Evolutionary conservation across 1,140 invertebrate genomes (phyloP), one percentile per base, ranked within the genome.

Genomic region (Bombus ignitus): DNA sequence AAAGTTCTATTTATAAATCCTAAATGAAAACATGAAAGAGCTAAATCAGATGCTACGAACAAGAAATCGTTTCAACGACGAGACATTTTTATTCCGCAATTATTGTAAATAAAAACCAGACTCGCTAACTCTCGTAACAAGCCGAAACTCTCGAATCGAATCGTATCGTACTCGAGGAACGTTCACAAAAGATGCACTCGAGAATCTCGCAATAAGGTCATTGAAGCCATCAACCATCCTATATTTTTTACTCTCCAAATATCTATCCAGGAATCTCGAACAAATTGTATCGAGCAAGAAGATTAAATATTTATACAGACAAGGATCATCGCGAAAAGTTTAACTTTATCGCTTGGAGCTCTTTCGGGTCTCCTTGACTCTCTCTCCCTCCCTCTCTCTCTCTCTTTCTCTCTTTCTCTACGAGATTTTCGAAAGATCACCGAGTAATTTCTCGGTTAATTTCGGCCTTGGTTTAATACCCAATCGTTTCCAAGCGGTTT

Each of bases 281-380:
- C 22, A 35, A 37, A 68, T 22, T 53, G 18, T 53, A 53, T 53
- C 22, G 47, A 53, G 18, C 6, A 53, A 22, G 18, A 22, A 53
- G 1, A 53, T 53, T 0, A 59, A 89, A 81, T 84, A 79, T 77
- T 88, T 68, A 47, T 78, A 68, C 32, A 59, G 39, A 25, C 25
- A 25, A 18, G 10, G n/a, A 44, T 10, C 8, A 44, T 39, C 25
- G 35, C 25, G 42, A 32, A n/a, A 57, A 76, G 28, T 15, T 66
- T 37, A 35, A 59, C 32, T 77, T 83, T 71, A 42, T 42, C 37
- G 18, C 47, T 53, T 53, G 9, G 42, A 66, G 44, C 18, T 28
- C 5, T 12, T 9, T 53, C 12, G 12, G 10, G 25, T 5, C 0
- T 22, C 6, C 47, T 53, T 53, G 18, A 53, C 47, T 18, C 18